A percentile compares a stretch with the other conserved stretches of the same genome.
These are phyloP conservation scores for Halocynthia aurantium DNA, from an alignment of 23 tunicate genomes.

Conservation along the genomic window DNA sequence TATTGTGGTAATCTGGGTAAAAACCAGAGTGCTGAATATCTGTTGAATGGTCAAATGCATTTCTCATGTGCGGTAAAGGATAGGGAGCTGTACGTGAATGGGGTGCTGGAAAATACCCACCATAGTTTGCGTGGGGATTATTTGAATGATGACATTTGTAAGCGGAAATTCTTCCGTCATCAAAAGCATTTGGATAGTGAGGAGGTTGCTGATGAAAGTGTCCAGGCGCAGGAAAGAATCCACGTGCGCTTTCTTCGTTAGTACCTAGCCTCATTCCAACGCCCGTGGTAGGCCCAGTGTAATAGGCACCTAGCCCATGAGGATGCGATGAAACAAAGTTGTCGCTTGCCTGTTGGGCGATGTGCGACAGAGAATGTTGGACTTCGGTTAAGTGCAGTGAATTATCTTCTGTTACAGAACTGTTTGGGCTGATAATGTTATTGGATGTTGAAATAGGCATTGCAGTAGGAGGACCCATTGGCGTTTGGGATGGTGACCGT, in stretches of 20 bases:
- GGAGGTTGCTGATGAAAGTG: constrained; percentile 53
- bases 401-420: constrained; percentile 2
- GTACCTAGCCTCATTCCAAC: not conserved
- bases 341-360: not conserved
- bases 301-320: constrained; percentile 9
- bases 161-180: constrained; percentile 65
- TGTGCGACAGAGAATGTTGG: not conserved
- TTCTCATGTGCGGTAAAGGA: constrained; percentile 39
- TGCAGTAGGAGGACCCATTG: not conserved
- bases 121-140: constrained; percentile 37
- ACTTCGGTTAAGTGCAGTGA: constrained; percentile 8
- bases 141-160: constrained; percentile 71
- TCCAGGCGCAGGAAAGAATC: constrained; percentile 23
- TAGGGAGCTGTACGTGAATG: constrained; percentile 67
- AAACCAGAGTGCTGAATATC: constrained; percentile 21
- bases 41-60: constrained; percentile 29
- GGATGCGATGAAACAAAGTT: constrained; percentile 2
- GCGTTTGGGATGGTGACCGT: constrained; percentile 5
- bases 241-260: constrained; percentile 4
- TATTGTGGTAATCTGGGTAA: constrained; percentile 21
- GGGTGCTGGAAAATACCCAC: constrained; percentile 46
- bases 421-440: constrained; percentile 21
- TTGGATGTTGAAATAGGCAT: not conserved
- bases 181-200: constrained; percentile 44
- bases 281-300: constrained; percentile 6